Base-by-base conservation (phyloP, 1,140 invertebrate species). In the Drosophila tsacasi region DNA sequence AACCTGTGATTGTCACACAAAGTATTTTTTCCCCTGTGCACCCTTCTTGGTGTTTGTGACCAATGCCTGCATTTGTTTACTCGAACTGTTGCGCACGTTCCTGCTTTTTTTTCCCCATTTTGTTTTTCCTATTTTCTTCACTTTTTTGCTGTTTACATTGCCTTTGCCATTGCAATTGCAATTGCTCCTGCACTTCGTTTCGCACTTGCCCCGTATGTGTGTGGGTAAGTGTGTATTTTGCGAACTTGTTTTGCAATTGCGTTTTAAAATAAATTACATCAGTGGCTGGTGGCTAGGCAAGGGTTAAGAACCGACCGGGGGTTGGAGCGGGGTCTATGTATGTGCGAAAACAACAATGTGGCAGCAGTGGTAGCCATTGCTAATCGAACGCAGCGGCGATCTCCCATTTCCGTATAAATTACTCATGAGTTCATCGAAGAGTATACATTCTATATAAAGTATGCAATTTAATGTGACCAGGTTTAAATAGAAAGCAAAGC, bases 191-290 rank as follows among this genome's bases (percentile, higher is more conserved):
- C 74, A 77, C 63, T 66, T 67, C 57, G 73, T 61, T 61, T 76
- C 73, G 46, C 74, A 64, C 71, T 73, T 40, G 59, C 50, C 35
- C 32, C 7, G 32, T 1, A 12, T 50, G 30, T 49, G 19, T 64
- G 9, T 46, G n/a, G 57, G 25, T 37, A 19, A 57, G 52, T 52
- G 54, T 77, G 44, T 66, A 40, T 63, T 59, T 65, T 83, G 58
- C 73, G 60, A 75, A 79, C 81, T 82, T 83, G 61, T 77, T 80
- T 77, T 83, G 80, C 76, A 89, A 89, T 87, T 87, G 83, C 83
- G 83, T 87, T 87, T 83, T 74, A 80, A 85, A 87, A 77, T 87
- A 76, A 74, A 87, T 83, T 87, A 87, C 83, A 87, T 74, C 76
- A 87, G 65, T 69, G 63, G 30, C 27, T 19, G 46, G 52, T 17